Conservation (phyloP, 2,888 invertebrate species). For the Drosophila paucipuncta region DNA sequence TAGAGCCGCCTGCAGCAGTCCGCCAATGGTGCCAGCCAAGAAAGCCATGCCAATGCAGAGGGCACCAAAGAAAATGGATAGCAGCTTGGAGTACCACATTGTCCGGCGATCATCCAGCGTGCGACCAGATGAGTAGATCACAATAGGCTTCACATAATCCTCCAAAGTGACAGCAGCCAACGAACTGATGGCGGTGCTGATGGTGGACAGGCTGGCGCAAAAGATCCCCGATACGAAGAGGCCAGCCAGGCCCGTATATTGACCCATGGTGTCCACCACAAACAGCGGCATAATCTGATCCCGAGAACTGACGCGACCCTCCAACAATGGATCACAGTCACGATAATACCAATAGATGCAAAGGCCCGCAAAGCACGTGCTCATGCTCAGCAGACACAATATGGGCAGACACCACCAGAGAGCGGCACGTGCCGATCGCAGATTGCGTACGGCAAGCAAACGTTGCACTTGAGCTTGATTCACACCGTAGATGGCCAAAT, state of each 20-base stretch:
- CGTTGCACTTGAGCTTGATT: slow-evolving; percentile 94
- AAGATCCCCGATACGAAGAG: slow-evolving; percentile 96
- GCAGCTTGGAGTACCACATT: slow-evolving; percentile 88
- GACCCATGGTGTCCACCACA: slow-evolving; percentile 91
- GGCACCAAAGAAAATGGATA: slow-evolving; percentile 91
- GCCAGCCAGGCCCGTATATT: slow-evolving; percentile 92
- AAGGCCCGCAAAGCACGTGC: slow-evolving; percentile 92
- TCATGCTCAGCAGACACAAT: slow-evolving; percentile 89
- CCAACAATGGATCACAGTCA: slow-evolving; percentile 91
- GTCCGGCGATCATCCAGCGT: slow-evolving; percentile 84
- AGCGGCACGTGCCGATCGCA: slow-evolving; percentile 90
- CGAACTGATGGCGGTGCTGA: slow-evolving; percentile 96
- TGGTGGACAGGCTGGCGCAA: slow-evolving; percentile 95
- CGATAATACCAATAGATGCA: slow-evolving; percentile 94
- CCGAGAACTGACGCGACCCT: slow-evolving; percentile 87
- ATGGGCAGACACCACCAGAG: slow-evolving; percentile 94
- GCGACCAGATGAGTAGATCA: slow-evolving; percentile 80
- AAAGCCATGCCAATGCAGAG: slow-evolving; percentile 93
- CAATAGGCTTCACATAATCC: slow-evolving; percentile 90
- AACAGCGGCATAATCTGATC: slow-evolving; percentile 94
- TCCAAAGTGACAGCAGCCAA: slow-evolving; percentile 95
- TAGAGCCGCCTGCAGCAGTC: slow-evolving; percentile 94
- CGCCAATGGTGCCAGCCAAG: slow-evolving; percentile 92
- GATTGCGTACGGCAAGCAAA: slow-evolving; percentile 89
- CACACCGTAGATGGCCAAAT: slow-evolving; percentile 93